Base-by-base conservation (phyloP, 2,113 vertebrate genomes). In the Catagonus wagneri region DNA sequence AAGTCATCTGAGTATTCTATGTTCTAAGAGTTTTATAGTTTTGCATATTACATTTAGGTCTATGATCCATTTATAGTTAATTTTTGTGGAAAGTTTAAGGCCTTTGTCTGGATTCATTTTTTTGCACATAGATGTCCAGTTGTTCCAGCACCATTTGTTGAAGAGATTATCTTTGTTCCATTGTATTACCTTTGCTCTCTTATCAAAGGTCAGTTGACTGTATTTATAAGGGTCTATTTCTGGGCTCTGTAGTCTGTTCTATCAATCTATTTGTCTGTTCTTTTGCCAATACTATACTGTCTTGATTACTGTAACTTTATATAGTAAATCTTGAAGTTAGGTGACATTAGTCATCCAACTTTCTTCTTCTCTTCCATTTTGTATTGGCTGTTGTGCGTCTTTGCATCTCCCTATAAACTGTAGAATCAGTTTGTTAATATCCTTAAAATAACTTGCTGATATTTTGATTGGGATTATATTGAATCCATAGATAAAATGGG, bases 41-140 rank as follows among this genome's bases (percentile, higher is more conserved):
- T 91, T 91, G 32, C 52, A 34, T 91, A 83, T 71, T 91, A 50
- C 22, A 72, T 91, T 91, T 72, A 83, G 22, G 9, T 61, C 36
- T 72, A 0, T 91, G 54, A 50, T 71, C 29, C 29, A 91, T 91
- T 72, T 83, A 44, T 61, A 91, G 32, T 83, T 91, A 22, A 91
- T 83, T 83, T 91, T 72, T 83, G 25, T 52, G 20, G 39, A 50
- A 10, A 16, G 2, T 15, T 14, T 68, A 50, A 81, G 65, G 25
- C 50, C 16, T 79, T 68, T 65, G 32, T 83, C 27, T 75, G n/a
- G 60, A 89, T 76, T 75, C 32, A 58, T 76, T 39, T 72, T 72
- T 58, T 61, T 71, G 76, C 66, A 22, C 29, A 12, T 36, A 10
- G 56, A 22, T 52, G 29, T 72, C 27, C 22, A 83, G 15, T 83